A percentile compares a stretch with the other conserved stretches of the same genome.
These are phyloP conservation scores for Zeuzera pyrina DNA, from an alignment of 2,888 invertebrate species.

Conservation along the genomic window DNA sequence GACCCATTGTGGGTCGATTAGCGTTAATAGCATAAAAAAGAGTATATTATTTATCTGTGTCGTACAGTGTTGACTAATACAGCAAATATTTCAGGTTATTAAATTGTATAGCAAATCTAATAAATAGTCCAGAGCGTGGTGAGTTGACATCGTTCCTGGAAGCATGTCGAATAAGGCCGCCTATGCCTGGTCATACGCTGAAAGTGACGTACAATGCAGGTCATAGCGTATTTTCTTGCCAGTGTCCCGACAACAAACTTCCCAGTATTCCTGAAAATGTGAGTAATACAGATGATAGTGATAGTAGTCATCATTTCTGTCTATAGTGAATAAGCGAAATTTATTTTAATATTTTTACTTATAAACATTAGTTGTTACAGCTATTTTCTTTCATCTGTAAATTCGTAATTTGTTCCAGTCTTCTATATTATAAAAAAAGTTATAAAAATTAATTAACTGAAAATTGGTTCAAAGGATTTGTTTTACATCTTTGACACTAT, in stretches of 20 bases:
- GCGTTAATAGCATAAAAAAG: no score
- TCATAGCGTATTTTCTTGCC: slow-evolving; percentile 61
- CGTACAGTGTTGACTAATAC: no score
- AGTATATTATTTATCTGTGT: no score
- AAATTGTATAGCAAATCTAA: slow-evolving; percentile 85
- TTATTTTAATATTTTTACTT: no score
- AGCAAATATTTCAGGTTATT: slow-evolving; percentile 78
- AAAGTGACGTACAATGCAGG: slow-evolving; percentile 53
- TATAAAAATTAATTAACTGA: no score
- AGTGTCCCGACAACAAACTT: slow-evolving; percentile 87
- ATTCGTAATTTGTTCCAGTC: no score
- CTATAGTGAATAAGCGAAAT: slow-evolving; percentile 13
- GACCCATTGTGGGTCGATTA: no score
- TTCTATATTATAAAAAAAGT: no score
- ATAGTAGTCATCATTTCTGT: neutral
- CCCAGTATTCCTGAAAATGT: slow-evolving; percentile 98
- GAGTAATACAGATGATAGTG: slow-evolving; percentile 46
- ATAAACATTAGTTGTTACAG: no score
- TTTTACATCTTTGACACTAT: no score
- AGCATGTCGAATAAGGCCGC: slow-evolving; percentile 53
- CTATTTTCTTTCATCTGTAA: no score
- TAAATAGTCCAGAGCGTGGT: slow-evolving; percentile 61
- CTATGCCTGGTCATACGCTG: slow-evolving; percentile 53
- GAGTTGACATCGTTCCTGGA: slow-evolving; percentile 51
- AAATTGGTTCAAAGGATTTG: no score